phyloP scores from a whole-genome alignment of 2,797 vertebrate species.

The Pteropus rufus region DNA sequence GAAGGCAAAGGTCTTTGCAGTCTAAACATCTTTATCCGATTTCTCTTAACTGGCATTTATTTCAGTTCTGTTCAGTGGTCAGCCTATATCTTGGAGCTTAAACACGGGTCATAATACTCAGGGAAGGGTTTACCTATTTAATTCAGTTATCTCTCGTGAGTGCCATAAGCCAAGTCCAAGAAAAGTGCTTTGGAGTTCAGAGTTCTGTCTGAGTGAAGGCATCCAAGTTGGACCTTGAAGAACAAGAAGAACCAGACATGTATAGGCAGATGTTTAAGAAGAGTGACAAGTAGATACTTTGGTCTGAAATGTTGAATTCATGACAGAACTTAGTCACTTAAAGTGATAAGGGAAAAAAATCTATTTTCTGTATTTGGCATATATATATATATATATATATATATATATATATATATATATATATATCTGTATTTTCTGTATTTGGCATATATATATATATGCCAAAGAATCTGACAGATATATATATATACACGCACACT shows the following conservation, averaged over 20 bases:
- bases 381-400: no score
- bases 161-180: neutral
- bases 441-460: no score
- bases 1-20: neutral
- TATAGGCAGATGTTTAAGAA: neutral
- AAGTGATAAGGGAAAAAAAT: neutral
- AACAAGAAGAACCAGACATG: neutral
- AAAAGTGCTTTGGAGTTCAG: neutral
- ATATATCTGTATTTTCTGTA: no score
- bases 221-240: neutral
- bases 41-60: neutral
- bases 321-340: neutral
- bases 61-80: neutral
- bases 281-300: neutral
- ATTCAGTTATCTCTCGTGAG: neutral
- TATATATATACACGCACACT: no score
- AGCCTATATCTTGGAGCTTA: neutral
- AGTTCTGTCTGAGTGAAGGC: neutral
- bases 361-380: no score
- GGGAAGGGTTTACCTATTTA: neutral
- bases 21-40: neutral
- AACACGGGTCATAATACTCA: neutral
- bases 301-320: neutral
- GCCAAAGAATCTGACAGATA: no score
- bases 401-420: no score